These are phyloP conservation scores for Campylomormyrus numenius DNA, from an alignment of 2,113 vertebrate genomes.

Conservation along the genomic window DNA sequence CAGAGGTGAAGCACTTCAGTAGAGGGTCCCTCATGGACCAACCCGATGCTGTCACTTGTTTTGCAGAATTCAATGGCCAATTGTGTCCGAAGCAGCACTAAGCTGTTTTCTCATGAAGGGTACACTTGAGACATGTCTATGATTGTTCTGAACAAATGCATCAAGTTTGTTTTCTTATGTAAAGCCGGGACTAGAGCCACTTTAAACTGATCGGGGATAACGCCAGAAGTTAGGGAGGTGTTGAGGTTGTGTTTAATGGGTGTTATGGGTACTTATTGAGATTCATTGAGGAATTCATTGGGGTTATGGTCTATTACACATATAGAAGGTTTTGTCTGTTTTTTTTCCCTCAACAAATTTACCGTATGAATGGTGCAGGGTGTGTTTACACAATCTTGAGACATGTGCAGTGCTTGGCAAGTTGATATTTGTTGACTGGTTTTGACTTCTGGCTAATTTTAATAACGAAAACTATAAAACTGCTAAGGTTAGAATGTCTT, in stretches of 20 bases:
- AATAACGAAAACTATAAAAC: neutral
- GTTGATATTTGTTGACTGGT: neutral
- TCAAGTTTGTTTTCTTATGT: neutral
- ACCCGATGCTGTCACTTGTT: neutral
- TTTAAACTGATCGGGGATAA: neutral
- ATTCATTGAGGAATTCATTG: neutral
- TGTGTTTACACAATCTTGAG: neutral
- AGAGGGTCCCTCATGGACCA: neutral
- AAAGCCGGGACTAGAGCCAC: neutral
- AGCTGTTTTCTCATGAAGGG: neutral
- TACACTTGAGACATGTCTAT: neutral
- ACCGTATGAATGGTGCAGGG: neutral
- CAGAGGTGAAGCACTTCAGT: neutral
- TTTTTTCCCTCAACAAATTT: neutral
- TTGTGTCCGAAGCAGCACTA: neutral
- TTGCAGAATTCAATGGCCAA: neutral
- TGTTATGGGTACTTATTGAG: neutral
- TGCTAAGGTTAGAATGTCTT: neutral
- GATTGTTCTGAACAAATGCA: neutral
- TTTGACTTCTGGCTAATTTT: neutral
- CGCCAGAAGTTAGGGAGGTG: neutral
- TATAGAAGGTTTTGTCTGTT: no score
- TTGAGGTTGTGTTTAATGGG: neutral
- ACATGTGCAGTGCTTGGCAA: neutral
- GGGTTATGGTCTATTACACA: neutral